Base-by-base conservation (phyloP, 2,888 invertebrate species). In the Yponomeuta plumbellus region DNA sequence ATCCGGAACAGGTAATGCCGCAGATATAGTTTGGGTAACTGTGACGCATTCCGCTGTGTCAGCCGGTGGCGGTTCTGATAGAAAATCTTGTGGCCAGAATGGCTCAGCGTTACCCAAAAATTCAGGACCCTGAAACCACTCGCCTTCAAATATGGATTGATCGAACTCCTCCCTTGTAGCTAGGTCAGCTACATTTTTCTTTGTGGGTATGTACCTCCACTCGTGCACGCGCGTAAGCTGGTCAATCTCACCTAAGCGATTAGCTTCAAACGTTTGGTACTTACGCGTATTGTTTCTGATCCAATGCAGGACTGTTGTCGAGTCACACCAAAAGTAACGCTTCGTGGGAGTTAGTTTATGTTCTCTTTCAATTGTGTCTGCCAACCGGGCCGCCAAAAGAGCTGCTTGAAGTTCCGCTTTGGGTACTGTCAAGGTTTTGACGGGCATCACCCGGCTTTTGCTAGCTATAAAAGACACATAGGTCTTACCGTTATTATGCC, bases 201-300 rank as follows among this genome's bases (percentile, higher is more conserved):
- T 6, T 10, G 44, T 64, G 11, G 64, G 64, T 21, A 64, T 21
- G 13, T 40, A 64, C 11, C 44, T 8, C 40, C 64, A 64, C 44
- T 64, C 64, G 11, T n/a, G 2, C 8, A 21, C 10, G 17, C 44
- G 4, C 11, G 44, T 64, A 11, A 44, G 17, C 23, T 44, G 21
- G 11, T 39, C 21, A 21, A 64, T 64, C 21, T 64, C 64, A 11
- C 64, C 44, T n/a, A 64, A 40, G 21, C 64, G 64, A 44, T 64
- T 40, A 20, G 44, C 64, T 10, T 44, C 44, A 44, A 64, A 64
- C 6, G 21, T 22, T 64, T 64, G 40, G 17, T 64, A 64, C 8
- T 44, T 44, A 11, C 64, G 40, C 13, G 64, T 22, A 64, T 64
- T 11, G 22, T 40, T 64, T 20, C 44, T 39, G 17, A 64, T 40